Base-by-base conservation (phyloP, 2,113 vertebrate genomes). In the Panthera leo region DNA sequence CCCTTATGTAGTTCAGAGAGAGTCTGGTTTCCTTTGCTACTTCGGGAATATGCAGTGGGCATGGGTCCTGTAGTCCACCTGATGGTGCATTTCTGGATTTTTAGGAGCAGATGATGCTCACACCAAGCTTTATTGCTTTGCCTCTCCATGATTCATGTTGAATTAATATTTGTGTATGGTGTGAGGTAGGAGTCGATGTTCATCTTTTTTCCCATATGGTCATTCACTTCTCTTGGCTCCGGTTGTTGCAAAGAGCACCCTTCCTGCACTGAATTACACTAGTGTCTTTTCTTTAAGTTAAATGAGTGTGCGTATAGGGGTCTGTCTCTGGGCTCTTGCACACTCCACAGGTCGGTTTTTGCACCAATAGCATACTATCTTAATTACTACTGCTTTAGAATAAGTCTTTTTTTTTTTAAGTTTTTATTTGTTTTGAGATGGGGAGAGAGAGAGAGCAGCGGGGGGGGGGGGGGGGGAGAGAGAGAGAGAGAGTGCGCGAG, bases 241-340 rank as follows among this genome's bases (percentile, higher is more conserved):
- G 5, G 36, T 87, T 45, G 5, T 34, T 70, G 29, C 11, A 68
- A 85, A n/a, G 83, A 78, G 34, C 61, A 2, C n/a, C 45, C 51
- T 58, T 53, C 27, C 70, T 45, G 29, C 27, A 21, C 79, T 21
- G n/a, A 55, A 45, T 68, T 29, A 21, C 31, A 16, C 6, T 27
- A 36, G 76, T 23, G 21, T 53, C 39, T 29, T 48, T 31, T 16
- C 31, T n/a, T 31, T 70, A 29, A 80, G 4, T 80, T 45, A 39
- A n/a, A 6, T 42, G 63, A 34, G 45, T 68, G 53, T 5, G 21
- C 0, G 1, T 2, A 6, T 6, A 14, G 4, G 79, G 13, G 29
- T 5, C 51, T 61, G 5, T n/a, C 25, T 71, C 27, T 58, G 25
- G 63, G 31, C 36, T 29, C 31, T 23, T 7, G 3, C n/a, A 31